Conservation (phyloP, 2,113 vertebrate genomes). For the Nycticebus coucang region DNA sequence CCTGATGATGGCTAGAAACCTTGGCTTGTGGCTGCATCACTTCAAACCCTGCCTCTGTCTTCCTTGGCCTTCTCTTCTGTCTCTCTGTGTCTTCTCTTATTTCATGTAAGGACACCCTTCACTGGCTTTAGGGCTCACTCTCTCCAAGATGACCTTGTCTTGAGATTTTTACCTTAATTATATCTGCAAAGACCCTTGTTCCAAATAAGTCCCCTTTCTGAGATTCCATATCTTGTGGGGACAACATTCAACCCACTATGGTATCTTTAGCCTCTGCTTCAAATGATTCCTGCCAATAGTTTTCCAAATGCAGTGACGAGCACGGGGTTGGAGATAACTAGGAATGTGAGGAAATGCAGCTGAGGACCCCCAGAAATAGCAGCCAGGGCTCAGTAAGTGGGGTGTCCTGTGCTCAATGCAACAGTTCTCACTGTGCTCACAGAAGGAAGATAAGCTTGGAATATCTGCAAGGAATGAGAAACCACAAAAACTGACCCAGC, state of each 20-base stretch:
- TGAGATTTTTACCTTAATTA: not conserved
- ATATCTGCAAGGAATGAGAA: constrained; percentile 4
- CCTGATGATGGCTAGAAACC: too few relatives aligned
- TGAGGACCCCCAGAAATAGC: not conserved
- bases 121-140: not conserved
- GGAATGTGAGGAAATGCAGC: not conserved
- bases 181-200: not conserved
- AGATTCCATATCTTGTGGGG: not conserved
- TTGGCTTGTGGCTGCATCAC: not conserved
- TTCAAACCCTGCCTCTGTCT: fast-evolving
- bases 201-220: not conserved
- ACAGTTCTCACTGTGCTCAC: not conserved
- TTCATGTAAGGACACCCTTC: not conserved
- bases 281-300: not conserved
- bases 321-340: not conserved
- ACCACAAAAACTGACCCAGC: constrained; percentile 45
- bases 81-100: not conserved
- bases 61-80: not conserved
- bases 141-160: too few relatives aligned
- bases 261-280: not conserved
- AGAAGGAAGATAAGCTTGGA: not conserved
- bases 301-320: not conserved
- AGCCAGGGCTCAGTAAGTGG: not conserved
- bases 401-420: not conserved
- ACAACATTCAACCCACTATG: not conserved